phyloP scores from a whole-genome alignment of 1,140 invertebrate genomes.

The Penaeus chinensis region DNA sequence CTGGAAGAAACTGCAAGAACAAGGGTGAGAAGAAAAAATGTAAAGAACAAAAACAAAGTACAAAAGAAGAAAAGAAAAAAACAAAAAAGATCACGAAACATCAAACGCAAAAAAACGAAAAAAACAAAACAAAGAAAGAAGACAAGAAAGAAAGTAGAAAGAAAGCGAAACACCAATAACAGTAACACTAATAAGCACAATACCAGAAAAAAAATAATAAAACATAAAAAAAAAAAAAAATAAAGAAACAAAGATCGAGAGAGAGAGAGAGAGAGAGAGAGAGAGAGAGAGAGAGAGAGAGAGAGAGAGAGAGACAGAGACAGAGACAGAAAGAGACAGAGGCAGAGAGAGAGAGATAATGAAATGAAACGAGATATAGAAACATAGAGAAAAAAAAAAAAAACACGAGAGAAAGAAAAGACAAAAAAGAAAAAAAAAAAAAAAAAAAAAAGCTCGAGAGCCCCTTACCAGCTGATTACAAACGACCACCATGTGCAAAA shows the following conservation, averaged over 20 bases:
- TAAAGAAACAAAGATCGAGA: background rate
- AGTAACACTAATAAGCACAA: background rate
- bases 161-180: background rate
- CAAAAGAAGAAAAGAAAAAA: no score
- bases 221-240: background rate
- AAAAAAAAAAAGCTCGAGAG: background rate
- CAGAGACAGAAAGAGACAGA: background rate
- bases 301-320: background rate
- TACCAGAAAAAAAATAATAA: background rate
- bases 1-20: no score
- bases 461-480: conserved; percentile 89
- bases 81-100: no score
- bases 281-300: background rate
- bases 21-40: no score
- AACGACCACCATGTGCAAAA: conserved; percentile 98
- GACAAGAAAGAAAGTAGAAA: no score
- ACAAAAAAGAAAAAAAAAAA: background rate
- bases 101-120: no score
- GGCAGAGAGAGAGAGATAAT: background rate
- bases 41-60: no score
- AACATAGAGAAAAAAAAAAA: background rate
- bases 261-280: background rate
- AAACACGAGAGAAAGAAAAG: background rate
- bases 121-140: no score
- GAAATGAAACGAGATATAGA: background rate